Evolutionary conservation across 1,140 invertebrate genomes (phyloP).

Genomic region (Pseudomyrmex pallidus): DNA sequence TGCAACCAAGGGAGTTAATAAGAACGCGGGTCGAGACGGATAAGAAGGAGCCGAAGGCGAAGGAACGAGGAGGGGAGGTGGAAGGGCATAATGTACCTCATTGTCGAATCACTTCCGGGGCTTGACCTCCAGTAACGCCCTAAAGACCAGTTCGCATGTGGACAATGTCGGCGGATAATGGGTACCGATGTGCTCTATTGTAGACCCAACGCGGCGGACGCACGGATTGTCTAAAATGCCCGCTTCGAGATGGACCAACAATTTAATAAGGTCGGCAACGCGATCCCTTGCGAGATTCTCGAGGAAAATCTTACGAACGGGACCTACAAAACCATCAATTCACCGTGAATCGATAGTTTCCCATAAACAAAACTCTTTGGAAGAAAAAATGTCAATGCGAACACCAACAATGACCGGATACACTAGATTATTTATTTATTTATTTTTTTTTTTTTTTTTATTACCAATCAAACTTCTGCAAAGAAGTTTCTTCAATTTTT

Average conservation of each 20-base stretch:
- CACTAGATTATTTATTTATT: too few relatives aligned
- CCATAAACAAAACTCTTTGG: slow-evolving; percentile 7
- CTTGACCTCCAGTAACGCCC: slow-evolving; percentile 78
- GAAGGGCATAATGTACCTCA: slow-evolving; percentile 76
- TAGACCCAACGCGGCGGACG: slow-evolving; percentile 38
- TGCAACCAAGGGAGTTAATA: slow-evolving; percentile 57
- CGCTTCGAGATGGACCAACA: slow-evolving; percentile 42
- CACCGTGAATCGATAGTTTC: slow-evolving; percentile 25
- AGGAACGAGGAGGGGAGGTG: slow-evolving; percentile 11
- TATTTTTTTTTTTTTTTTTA: too few relatives aligned
- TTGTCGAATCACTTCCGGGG: slow-evolving; percentile 83
- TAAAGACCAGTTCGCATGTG: slow-evolving; percentile 68
- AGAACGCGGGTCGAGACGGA: slow-evolving; percentile 37
- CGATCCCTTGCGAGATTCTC: not conserved
- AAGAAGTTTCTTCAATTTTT: too few relatives aligned
- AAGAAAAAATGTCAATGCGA: not conserved
- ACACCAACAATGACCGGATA: too few relatives aligned
- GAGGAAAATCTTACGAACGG: slow-evolving; percentile 16
- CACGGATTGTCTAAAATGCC: slow-evolving; percentile 65
- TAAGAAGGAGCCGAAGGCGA: slow-evolving; percentile 22
- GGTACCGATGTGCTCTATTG: slow-evolving; percentile 63
- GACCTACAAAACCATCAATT: slow-evolving; percentile 6
- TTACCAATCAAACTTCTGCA: too few relatives aligned
- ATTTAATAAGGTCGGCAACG: slow-evolving; percentile 72
- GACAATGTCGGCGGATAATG: slow-evolving; percentile 80